phyloP scores from a whole-genome alignment of 2,797 vertebrate species.

The Sebastes trivittatus region DNA sequence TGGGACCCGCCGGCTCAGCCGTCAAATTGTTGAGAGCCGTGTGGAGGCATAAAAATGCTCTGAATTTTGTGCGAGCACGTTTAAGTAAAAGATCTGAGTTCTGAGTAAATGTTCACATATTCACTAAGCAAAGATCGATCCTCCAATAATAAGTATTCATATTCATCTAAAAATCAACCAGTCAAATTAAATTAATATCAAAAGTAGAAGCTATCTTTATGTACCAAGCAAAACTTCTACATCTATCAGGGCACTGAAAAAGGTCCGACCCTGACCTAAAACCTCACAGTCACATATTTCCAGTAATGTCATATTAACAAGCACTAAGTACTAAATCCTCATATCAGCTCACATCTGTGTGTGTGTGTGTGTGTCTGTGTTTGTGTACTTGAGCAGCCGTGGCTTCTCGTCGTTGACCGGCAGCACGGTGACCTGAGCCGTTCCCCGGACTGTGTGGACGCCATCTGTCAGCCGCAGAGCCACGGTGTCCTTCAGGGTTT shows the following conservation, averaged over 20 bases:
- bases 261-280: background rate
- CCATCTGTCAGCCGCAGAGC: conserved; percentile 90
- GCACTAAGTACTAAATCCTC: conserved; percentile 9
- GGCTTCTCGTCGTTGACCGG: conserved; percentile 90
- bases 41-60: too few species aligned
- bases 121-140: too few species aligned
- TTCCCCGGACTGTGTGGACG: conserved; percentile 85
- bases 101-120: too few species aligned
- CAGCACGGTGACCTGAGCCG: conserved; percentile 85
- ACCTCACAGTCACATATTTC: background rate
- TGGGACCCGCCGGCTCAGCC: too few species aligned
- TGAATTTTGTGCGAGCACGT: too few species aligned
- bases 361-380: conserved; percentile 19
- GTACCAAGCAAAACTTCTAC: background rate
- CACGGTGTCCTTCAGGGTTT: conserved; percentile 88
- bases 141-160: too few species aligned
- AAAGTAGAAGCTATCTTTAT: background rate
- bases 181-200: too few species aligned
- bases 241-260: background rate
- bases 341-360: background rate
- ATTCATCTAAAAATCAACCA: too few species aligned
- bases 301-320: background rate
- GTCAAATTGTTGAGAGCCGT: too few species aligned
- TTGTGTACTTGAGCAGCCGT: conserved; percentile 86
- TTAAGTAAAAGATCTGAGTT: too few species aligned